phyloP scores from a whole-genome alignment of 2,888 invertebrate species.

The Hirtodrosophila alboralis region DNA sequence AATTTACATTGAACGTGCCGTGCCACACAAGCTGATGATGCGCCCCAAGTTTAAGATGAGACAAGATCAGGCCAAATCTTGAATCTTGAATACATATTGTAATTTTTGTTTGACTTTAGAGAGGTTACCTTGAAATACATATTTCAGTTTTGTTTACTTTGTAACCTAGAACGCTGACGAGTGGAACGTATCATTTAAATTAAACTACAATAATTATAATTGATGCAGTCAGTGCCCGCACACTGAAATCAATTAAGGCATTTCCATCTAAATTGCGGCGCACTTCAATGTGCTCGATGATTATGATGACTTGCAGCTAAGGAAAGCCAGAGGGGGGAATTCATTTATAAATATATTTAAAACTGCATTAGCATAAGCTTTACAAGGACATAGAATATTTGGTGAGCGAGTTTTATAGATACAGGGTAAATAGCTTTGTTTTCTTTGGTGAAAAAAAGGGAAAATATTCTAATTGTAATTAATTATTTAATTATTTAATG shows the following conservation, averaged over 20 bases:
- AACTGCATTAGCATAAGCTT: slow-evolving; percentile 16
- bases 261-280: slow-evolving; percentile 70
- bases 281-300: slow-evolving; percentile 60
- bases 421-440: slow-evolving; percentile 1
- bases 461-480: too few species aligned
- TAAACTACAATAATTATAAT: slow-evolving; percentile 63
- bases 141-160: slow-evolving; percentile 54
- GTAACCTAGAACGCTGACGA: slow-evolving; percentile 73
- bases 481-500: too few species aligned
- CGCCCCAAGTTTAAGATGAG: slow-evolving; percentile 26
- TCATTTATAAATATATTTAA: neutral
- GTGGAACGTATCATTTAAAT: slow-evolving; percentile 73
- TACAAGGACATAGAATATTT: slow-evolving; percentile 41
- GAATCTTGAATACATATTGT: slow-evolving; percentile 53
- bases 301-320: slow-evolving; percentile 26
- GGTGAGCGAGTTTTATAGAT: too few species aligned
- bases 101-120: slow-evolving; percentile 56
- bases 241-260: slow-evolving; percentile 67
- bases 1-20: slow-evolving; percentile 71
- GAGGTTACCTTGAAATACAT: slow-evolving; percentile 59
- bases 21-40: slow-evolving; percentile 36
- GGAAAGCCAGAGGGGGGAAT: neutral
- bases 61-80: slow-evolving; percentile 26
- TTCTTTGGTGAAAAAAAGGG: too few species aligned
- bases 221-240: slow-evolving; percentile 66